A percentile compares a stretch with the other conserved stretches of the same genome.
phyloP scores from a whole-genome alignment of 2,113 vertebrate genomes.

The Ptilonorhynchus violaceus region DNA sequence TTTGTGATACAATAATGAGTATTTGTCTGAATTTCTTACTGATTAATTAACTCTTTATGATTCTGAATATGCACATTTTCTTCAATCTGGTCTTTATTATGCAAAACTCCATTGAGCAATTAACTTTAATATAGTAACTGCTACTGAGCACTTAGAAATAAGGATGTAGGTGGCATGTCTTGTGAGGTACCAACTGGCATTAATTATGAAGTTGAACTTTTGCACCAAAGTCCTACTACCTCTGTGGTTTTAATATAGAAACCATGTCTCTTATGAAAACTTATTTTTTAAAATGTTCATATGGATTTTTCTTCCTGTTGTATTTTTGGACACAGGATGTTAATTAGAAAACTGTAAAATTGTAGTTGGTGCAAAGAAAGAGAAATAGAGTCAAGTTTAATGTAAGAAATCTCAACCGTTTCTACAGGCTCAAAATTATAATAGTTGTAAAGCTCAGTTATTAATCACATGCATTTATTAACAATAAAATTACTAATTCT shows the following conservation, averaged over 20 bases:
- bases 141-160: background rate
- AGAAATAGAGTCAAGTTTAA: background rate
- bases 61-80: background rate
- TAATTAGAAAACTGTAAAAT: background rate
- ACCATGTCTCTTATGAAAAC: background rate
- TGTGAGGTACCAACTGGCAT: background rate
- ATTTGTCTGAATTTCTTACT: background rate
- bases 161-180: background rate
- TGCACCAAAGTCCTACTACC: background rate
- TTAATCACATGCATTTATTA: background rate
- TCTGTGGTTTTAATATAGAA: background rate
- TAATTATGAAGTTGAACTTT: slow-evolving; percentile 13
- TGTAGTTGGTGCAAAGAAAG: background rate
- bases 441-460: background rate
- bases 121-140: background rate
- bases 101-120: background rate
- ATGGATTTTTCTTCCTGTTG: background rate
- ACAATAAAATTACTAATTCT: background rate
- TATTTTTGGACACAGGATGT: background rate
- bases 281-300: background rate
- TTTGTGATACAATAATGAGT: background rate
- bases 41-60: background rate
- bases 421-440: background rate
- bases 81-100: background rate
- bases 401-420: background rate